phyloP scores from a whole-genome alignment of 1,140 invertebrate species.

The Matsumurasca onukii region DNA sequence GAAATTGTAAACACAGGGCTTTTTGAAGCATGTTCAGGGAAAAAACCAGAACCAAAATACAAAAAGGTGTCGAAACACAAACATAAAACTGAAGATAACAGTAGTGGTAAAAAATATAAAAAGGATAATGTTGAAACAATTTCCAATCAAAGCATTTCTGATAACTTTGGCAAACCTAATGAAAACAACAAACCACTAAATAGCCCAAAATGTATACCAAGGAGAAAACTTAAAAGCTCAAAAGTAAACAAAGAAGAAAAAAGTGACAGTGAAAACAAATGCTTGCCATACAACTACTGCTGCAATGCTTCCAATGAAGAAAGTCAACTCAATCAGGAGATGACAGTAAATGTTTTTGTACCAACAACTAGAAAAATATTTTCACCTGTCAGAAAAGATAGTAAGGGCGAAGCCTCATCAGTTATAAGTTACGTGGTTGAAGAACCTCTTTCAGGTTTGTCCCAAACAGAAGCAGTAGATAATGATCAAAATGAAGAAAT shows the following conservation, averaged over 20 bases:
- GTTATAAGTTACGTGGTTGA: constrained; percentile 40
- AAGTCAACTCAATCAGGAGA: constrained; percentile 38
- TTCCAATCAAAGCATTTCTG: not conserved
- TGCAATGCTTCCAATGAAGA: constrained; percentile 30
- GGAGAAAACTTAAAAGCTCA: not conserved
- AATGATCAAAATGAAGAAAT: too few species aligned
- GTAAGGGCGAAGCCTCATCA: constrained; percentile 49
- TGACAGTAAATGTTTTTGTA: constrained; percentile 60
- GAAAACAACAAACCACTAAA: constrained; percentile 10
- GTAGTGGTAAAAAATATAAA: constrained; percentile 31
- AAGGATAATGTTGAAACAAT: constrained; percentile 41
- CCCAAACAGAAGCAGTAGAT: not conserved
- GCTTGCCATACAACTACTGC: constrained; percentile 32
- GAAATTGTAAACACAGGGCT: not conserved
- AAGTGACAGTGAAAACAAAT: constrained; percentile 16
- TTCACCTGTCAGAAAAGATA: constrained; percentile 61
- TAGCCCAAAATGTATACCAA: constrained; percentile 15
- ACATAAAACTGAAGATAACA: not conserved
- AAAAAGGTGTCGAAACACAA: not conserved
- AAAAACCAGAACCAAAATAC: not conserved
- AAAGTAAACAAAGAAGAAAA: not conserved
- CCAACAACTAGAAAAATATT: constrained; percentile 77
- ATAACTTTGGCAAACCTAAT: not conserved
- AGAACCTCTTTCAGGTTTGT: constrained; percentile 31
- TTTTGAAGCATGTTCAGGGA: constrained; percentile 10